phyloP scores from a whole-genome alignment of 2,797 vertebrate genomes.

The Protosalanx chinensis region DNA sequence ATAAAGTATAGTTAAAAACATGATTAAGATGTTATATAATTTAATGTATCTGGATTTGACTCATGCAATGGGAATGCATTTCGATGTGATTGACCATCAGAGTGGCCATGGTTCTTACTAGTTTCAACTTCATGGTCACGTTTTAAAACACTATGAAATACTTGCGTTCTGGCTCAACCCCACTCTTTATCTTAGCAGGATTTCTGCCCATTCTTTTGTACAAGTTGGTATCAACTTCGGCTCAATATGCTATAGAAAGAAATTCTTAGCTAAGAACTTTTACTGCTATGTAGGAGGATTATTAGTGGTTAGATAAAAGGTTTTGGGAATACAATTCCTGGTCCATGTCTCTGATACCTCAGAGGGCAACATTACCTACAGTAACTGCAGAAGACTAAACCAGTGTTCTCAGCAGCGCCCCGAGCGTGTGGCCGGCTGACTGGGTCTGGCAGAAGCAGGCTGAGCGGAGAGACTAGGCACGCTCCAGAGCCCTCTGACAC shows the following conservation, averaged over 20 bases:
- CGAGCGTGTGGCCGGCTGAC: conserved; percentile 46
- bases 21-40: background rate
- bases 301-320: no score
- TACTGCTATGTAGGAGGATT: no score
- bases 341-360: conserved; percentile 54
- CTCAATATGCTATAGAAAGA: no score
- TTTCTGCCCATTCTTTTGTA: no score
- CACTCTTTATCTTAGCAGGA: no score
- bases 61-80: background rate
- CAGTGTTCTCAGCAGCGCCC: conserved; percentile 56
- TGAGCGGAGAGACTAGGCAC: conserved; percentile 16
- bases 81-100: background rate
- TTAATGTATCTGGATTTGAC: no score
- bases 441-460: conserved; percentile 57
- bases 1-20: background rate
- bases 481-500: background rate
- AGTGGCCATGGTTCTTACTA: no score
- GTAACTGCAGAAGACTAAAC: conserved; percentile 55
- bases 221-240: no score
- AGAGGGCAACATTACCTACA: conserved; percentile 47
- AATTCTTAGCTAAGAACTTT: no score
- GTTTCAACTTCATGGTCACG: no score
- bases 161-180: no score
- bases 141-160: no score
- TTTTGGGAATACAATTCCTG: conserved; percentile 18